Conservation (phyloP, 2,888 invertebrate species). For the Andrena chrysosceles region DNA sequence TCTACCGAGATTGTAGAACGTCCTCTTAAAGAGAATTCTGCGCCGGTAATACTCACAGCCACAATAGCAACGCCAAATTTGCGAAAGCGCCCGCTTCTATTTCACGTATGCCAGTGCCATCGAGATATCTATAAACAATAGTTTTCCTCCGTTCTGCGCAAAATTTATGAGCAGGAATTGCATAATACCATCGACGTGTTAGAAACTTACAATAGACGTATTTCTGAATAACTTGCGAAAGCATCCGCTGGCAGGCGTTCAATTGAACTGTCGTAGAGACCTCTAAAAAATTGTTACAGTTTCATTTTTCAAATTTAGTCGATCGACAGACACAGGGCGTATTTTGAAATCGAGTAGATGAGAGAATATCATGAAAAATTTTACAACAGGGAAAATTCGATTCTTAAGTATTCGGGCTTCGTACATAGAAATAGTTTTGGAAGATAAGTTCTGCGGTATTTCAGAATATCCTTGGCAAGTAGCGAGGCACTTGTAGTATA, state of each 20-base stretch:
- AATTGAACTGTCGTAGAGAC: slow-evolving; percentile 79
- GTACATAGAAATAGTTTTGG: slow-evolving; percentile 79
- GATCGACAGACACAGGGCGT: not conserved
- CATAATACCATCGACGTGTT: not conserved
- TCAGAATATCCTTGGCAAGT: slow-evolving; percentile 73
- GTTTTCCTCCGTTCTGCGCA: not conserved
- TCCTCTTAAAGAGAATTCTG: too few relatives aligned
- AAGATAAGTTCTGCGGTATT: slow-evolving; percentile 79
- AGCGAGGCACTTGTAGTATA: slow-evolving; percentile 67
- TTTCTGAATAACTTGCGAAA: slow-evolving; percentile 73
- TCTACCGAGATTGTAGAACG: too few relatives aligned
- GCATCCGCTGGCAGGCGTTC: slow-evolving; percentile 67
- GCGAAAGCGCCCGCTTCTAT: slow-evolving; percentile 73
- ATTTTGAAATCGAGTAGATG: not conserved
- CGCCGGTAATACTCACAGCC: slow-evolving; percentile 84
- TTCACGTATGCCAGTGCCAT: slow-evolving; percentile 67
- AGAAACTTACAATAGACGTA: slow-evolving; percentile 75
- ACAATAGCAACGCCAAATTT: slow-evolving; percentile 79
- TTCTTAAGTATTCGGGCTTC: slow-evolving; percentile 41
- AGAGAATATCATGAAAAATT: not conserved
- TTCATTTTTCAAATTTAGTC: not conserved
- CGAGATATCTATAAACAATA: slow-evolving; percentile 72
- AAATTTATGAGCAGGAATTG: not conserved
- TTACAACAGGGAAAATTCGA: slow-evolving; percentile 7
- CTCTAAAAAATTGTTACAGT: slow-evolving; percentile 74